These are phyloP conservation scores for Drosophila infuscata DNA, from an alignment of 2,888 invertebrate species.

Conservation along the genomic window DNA sequence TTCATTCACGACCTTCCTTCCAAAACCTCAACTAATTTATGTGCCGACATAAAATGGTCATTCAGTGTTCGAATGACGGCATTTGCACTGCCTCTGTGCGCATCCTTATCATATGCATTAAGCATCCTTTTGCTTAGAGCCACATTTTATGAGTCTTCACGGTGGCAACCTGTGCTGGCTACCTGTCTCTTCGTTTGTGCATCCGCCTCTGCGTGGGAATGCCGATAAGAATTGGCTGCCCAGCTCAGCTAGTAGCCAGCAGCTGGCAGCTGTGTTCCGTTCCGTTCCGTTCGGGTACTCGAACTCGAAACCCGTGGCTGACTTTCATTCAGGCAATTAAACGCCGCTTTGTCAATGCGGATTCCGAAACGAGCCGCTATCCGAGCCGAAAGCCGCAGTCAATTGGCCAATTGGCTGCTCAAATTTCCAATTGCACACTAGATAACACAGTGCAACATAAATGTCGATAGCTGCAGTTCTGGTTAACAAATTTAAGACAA, in stretches of 20 bases:
- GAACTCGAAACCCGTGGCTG: constrained; percentile 9
- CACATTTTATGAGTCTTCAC: constrained; percentile 60
- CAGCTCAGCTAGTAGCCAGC: constrained; percentile 5
- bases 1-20: constrained; percentile 69
- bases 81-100: constrained; percentile 26
- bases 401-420: constrained; percentile 60
- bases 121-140: constrained; percentile 63
- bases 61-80: constrained; percentile 27
- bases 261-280: constrained; percentile 32
- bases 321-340: constrained; percentile 64
- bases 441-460: constrained; percentile 46
- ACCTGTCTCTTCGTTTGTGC: constrained; percentile 49
- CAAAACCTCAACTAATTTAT: constrained; percentile 64
- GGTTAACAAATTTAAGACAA: background rate
- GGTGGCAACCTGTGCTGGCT: constrained; percentile 60
- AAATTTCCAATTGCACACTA: constrained; percentile 60
- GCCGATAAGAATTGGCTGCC: constrained; percentile 44
- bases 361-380: constrained; percentile 60
- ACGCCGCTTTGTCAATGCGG: constrained; percentile 77
- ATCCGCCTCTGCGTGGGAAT: constrained; percentile 67
- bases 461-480: background rate
- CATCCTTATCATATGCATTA: constrained; percentile 68
- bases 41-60: constrained; percentile 63
- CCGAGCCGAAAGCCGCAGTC: constrained; percentile 50
- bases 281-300: constrained; percentile 24